These are phyloP conservation scores for zebrafish (Danio rerio) DNA, from an alignment of 2,113 vertebrate species.

Conservation along the genomic window DNA sequence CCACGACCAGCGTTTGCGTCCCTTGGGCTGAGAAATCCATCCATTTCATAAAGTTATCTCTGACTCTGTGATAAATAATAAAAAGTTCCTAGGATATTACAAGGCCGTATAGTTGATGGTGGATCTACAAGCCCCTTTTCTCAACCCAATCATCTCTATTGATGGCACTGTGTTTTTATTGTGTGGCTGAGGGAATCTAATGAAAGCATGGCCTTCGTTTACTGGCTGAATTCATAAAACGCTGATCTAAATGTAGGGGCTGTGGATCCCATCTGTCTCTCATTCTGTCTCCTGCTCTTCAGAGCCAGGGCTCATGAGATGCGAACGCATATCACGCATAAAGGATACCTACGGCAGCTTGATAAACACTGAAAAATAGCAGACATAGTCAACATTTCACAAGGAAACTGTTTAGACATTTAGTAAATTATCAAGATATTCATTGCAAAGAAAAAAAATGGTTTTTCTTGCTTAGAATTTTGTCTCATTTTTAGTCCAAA, in stretches of 20 bases:
- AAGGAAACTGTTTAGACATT: neutral
- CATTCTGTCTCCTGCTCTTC: slow-evolving; percentile 27
- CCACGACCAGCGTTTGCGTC: slow-evolving; percentile 2
- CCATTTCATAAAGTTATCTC: slow-evolving; percentile 35
- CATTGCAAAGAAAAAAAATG: too few species aligned
- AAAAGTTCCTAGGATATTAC: slow-evolving; percentile 9
- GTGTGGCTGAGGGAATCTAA: slow-evolving; percentile 44
- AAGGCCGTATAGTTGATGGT: neutral
- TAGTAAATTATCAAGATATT: neutral
- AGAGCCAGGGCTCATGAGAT: slow-evolving; percentile 6
- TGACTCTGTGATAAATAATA: slow-evolving; percentile 36
- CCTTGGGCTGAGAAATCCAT: slow-evolving; percentile 13
- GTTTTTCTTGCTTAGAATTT: too few species aligned
- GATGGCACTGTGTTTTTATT: slow-evolving; percentile 48
- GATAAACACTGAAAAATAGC: neutral
- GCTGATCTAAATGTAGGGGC: slow-evolving; percentile 33
- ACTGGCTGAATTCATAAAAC: slow-evolving; percentile 49
- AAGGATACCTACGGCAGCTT: neutral
- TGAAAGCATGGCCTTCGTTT: slow-evolving; percentile 27
- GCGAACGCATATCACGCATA: slow-evolving; percentile 35
- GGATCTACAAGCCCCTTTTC: neutral
- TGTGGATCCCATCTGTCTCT: slow-evolving; percentile 39
- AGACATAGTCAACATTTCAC: neutral
- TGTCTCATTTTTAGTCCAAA: too few species aligned
- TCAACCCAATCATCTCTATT: slow-evolving; percentile 14